Percentiles rank a stretch among this genome's conserved stretches.
Conservation (phyloP, 2,888 invertebrate species). For the Formica aserva region DNA sequence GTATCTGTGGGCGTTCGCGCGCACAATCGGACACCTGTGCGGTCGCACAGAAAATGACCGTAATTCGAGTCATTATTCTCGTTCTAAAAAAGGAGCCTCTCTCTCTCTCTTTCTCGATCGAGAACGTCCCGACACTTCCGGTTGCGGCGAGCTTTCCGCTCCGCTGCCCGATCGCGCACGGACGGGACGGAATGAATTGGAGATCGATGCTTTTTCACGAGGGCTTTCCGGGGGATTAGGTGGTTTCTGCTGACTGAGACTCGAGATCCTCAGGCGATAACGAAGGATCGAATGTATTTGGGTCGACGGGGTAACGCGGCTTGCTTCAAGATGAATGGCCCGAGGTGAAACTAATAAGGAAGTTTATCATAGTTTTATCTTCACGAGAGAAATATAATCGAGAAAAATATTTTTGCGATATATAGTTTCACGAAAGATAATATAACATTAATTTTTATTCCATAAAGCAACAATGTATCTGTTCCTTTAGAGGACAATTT, state of each 20-base stretch:
- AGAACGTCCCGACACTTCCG: constrained; percentile 48
- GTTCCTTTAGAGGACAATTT: neutral
- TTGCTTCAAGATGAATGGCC: constrained; percentile 10
- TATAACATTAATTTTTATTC: neutral
- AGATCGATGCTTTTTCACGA: constrained; percentile 54
- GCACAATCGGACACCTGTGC: constrained; percentile 68
- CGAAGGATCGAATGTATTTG: constrained; percentile 47
- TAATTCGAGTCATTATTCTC: constrained; percentile 66
- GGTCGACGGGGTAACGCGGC: constrained; percentile 22
- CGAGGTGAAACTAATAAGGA: constrained; percentile 45
- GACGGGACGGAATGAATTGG: constrained; percentile 39
- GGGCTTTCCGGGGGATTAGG: constrained; percentile 48
- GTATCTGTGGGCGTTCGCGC: constrained; percentile 22
- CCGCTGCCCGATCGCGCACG: constrained; percentile 36
- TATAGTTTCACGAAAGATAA: neutral
- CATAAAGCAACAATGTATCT: neutral
- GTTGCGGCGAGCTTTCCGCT: constrained; percentile 52
- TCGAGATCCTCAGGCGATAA: constrained; percentile 48
- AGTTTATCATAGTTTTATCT: constrained; percentile 23
- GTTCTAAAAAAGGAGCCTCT: constrained; percentile 30
- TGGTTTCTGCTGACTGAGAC: constrained; percentile 51
- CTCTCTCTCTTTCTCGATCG: constrained; percentile 9
- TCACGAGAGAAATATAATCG: neutral
- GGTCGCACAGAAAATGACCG: constrained; percentile 60
- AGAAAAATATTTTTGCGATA: constrained; percentile 8